Conservation (phyloP, 2,888 invertebrate genomes). For the Trachelus tabidus region DNA sequence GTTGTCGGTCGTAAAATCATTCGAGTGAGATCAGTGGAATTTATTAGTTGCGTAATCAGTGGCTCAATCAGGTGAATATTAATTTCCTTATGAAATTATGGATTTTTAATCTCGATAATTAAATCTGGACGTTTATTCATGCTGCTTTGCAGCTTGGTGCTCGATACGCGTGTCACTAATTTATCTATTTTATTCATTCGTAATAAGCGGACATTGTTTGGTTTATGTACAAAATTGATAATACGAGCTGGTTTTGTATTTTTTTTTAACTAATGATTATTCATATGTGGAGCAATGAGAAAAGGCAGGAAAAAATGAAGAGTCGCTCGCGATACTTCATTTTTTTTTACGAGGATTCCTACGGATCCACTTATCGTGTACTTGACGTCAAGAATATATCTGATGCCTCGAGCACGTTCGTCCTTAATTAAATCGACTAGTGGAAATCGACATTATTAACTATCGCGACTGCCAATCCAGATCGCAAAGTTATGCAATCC, state of each 20-base stretch:
- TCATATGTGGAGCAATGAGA: background rate
- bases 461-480: background rate
- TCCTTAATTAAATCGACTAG: background rate
- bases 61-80: background rate
- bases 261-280: background rate
- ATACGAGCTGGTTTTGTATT: background rate
- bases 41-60: background rate
- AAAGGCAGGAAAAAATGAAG: background rate
- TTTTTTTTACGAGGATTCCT: background rate
- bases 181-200: background rate
- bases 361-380: background rate
- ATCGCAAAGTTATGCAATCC: background rate
- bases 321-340: background rate
- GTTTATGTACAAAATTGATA: background rate
- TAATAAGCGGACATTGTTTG: background rate
- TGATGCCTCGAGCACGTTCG: background rate
- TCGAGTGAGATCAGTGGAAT: background rate
- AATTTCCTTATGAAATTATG: background rate
- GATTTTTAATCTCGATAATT: background rate
- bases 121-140: background rate
- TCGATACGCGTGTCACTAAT: too few relatives aligned
- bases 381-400: background rate
- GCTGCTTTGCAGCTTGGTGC: background rate
- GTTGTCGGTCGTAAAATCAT: background rate
- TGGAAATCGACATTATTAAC: background rate